Percentiles rank a stretch among this genome's conserved stretches.
These are phyloP conservation scores for Sycobia sp. DNA, from an alignment of 1,140 invertebrate genomes.

Conservation along the genomic window DNA sequence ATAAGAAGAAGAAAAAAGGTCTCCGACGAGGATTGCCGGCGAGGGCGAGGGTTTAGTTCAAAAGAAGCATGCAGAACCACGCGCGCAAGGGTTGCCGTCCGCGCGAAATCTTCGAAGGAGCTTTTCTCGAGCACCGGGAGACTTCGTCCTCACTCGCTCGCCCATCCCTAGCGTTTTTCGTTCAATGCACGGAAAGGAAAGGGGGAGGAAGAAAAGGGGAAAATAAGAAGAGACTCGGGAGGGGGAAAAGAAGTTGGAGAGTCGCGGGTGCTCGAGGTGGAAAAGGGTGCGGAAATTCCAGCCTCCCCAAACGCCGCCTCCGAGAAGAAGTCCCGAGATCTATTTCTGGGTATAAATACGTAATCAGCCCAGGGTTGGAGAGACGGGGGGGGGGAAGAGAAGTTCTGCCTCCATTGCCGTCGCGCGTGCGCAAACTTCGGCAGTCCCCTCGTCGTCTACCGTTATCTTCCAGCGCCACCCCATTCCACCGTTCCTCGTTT, in stretches of 20 bases:
- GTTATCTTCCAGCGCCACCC: background rate
- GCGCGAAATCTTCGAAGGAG: conserved; percentile 34
- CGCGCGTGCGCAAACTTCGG: background rate
- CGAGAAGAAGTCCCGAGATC: conserved; percentile 35
- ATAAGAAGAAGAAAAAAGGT: too few relatives aligned
- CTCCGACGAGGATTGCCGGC: too few relatives aligned
- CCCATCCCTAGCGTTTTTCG: too few relatives aligned
- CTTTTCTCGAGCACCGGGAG: conserved; percentile 26
- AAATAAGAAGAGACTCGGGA: too few relatives aligned
- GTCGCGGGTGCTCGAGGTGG: conserved; percentile 30
- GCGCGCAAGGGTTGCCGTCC: too few relatives aligned
- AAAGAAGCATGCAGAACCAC: too few relatives aligned
- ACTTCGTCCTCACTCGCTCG: background rate
- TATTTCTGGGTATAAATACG: conserved; percentile 49
- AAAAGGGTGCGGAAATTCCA: conserved; percentile 40
- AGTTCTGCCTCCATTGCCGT: background rate
- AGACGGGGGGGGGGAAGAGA: conserved; percentile 22
- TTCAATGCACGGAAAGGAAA: background rate
- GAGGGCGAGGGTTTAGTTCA: too few relatives aligned
- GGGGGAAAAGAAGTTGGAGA: conserved; percentile 38
- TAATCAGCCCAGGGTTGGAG: too few relatives aligned
- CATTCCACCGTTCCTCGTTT: conserved; percentile 18
- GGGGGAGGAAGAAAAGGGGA: too few relatives aligned
- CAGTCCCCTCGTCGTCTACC: background rate
- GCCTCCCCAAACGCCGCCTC: conserved; percentile 10